Evolutionary conservation across 2,888 invertebrate species (phyloP).

Genomic region (Ectobius pallidus): DNA sequence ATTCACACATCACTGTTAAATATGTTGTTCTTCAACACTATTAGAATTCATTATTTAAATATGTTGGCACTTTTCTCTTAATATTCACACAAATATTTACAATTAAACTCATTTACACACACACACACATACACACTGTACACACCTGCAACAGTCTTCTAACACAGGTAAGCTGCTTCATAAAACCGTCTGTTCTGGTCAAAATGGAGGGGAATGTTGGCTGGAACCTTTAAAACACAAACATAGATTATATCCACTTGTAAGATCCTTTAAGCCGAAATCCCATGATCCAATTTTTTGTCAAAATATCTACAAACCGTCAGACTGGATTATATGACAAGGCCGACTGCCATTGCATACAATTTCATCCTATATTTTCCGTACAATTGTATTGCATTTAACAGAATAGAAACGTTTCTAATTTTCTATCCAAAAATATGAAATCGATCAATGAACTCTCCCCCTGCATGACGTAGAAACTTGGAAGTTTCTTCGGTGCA

Average conservation of each 20-base stretch:
- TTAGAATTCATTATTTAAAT: not conserved
- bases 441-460: not conserved
- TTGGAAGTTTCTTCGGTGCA: too few relatives aligned
- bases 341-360: too few relatives aligned
- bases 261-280: too few relatives aligned
- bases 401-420: too few relatives aligned
- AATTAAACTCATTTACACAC: not conserved
- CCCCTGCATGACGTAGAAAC: not conserved
- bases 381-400: too few relatives aligned
- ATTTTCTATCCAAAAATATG: too few relatives aligned
- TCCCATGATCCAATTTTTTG: too few relatives aligned
- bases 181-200: slow-evolving; percentile 22
- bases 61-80: slow-evolving; percentile 21
- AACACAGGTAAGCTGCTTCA: not conserved
- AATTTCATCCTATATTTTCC: too few relatives aligned
- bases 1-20: slow-evolving; percentile 3
- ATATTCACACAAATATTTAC: slow-evolving; percentile 15
- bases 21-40: not conserved
- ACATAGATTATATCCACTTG: not conserved
- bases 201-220: slow-evolving; percentile 36
- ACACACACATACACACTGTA: not conserved
- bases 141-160: too few relatives aligned
- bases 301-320: too few relatives aligned
- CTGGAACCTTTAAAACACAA: slow-evolving; percentile 30
- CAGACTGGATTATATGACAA: too few relatives aligned